Evolutionary conservation across 2,888 invertebrate species (phyloP), one percentile per base, ranked within the genome.

Genomic region (Drosophila pseudotalamancana): DNA sequence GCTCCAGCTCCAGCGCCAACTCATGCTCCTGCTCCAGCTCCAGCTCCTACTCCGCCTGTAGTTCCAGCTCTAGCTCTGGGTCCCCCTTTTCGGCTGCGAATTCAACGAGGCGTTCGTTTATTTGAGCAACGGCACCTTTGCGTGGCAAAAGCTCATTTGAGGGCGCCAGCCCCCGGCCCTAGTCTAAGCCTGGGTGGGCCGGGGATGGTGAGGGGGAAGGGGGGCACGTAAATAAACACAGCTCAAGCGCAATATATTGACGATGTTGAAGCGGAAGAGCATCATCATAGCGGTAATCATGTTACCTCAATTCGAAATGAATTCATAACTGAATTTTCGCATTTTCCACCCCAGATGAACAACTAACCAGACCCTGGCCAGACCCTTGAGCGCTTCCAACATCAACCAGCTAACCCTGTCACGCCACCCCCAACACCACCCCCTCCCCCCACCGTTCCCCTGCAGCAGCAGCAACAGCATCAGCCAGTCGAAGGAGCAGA

Each of bases 231-330:
- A 80, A 81, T 80, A 80, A 80, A 82, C 80, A 80, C 82, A 79
- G 80, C 86, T 84, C 84, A 73, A 82, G 72, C 80, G 83, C 80
- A 80, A 80, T 80, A 80, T 80, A 80, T 80, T 80, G 80, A 76
- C 83, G 83, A 83, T 80, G 82, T 76, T 78, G 75, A 79, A 79
- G 77, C 82, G 87, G 85, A 86, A 83, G 81, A 88, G 80, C 87
- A 82, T 81, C 87, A 83, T 78, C 88, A 88, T 88, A 89, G 87
- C 87, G 88, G 89, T 90, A 90, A 90, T 90, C 90, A 90, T 86
- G 90, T 90, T 90, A 90, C 89, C 89, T 88, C 87, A 88, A 89
- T 90, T 89, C 88, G 89, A 90, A 90, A 90, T 90, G 90, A 90
- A 90, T 90, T 90, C 90, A 90, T 90, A 90, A 90, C 90, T 90